phyloP scores from a whole-genome alignment of 2,797 vertebrate genomes.

The Sarcophilus harrisii region DNA sequence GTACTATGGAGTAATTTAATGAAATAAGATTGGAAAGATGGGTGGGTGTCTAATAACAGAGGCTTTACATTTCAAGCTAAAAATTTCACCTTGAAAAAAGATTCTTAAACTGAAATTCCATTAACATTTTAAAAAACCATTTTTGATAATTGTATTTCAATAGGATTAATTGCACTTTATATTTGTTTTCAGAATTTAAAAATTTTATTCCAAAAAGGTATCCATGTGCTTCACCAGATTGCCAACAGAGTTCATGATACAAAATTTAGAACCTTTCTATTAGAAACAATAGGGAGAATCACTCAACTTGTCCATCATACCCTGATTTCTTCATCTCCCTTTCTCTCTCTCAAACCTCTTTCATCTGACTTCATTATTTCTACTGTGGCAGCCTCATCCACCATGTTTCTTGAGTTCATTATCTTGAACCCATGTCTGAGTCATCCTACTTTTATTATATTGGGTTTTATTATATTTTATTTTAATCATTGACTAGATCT shows the following conservation, averaged over 20 bases:
- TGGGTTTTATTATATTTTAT: background rate
- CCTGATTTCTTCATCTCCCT: background rate
- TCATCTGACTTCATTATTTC: background rate
- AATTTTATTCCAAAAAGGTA: background rate
- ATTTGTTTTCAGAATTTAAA: background rate
- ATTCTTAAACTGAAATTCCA: background rate
- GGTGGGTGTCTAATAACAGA: background rate
- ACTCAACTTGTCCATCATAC: background rate
- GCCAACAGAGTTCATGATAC: background rate
- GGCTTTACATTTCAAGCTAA: background rate
- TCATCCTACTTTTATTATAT: background rate
- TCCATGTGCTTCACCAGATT: background rate
- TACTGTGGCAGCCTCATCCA: background rate
- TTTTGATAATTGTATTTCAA: background rate
- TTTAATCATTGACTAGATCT: background rate
- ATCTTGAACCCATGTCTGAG: background rate
- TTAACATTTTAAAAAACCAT: background rate
- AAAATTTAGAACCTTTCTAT: background rate
- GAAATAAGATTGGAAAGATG: background rate
- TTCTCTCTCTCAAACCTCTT: background rate
- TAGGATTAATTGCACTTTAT: background rate
- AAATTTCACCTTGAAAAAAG: background rate
- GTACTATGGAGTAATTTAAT: background rate
- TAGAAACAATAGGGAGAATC: background rate
- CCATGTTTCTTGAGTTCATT: background rate